These are phyloP conservation scores for Furcifer pardalis DNA, from an alignment of 2,797 vertebrate species.

Conservation along the genomic window DNA sequence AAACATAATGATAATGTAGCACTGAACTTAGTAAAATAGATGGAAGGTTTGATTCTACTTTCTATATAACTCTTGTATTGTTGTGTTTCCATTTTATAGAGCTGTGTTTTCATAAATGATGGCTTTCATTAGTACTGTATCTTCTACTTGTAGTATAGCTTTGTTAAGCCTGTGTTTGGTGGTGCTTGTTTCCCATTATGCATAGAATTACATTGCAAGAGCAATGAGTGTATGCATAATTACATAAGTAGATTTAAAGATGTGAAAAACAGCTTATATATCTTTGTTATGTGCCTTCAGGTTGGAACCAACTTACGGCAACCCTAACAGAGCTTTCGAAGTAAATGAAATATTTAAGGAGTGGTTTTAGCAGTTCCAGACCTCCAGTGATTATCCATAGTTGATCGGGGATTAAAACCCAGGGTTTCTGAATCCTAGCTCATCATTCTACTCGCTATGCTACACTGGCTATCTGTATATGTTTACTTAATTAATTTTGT, in stretches of 20 bases:
- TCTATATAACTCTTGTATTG: background rate
- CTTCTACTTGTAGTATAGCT: background rate
- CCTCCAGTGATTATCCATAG: too few relatives aligned
- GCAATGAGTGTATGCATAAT: background rate
- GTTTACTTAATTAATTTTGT: conserved; percentile 3
- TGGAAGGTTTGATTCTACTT: background rate
- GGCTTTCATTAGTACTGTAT: background rate
- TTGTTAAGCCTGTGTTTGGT: background rate
- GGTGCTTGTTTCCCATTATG: background rate
- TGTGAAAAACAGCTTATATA: background rate
- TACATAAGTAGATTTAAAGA: background rate
- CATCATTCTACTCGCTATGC: too few relatives aligned
- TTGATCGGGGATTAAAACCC: too few relatives aligned
- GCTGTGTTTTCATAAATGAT: background rate
- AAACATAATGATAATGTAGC: background rate
- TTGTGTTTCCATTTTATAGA: background rate
- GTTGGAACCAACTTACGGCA: too few relatives aligned
- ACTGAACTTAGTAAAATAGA: background rate
- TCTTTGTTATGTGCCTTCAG: too few relatives aligned
- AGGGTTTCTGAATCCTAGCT: too few relatives aligned
- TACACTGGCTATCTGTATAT: too few relatives aligned
- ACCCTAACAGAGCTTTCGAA: too few relatives aligned
- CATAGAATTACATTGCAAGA: background rate
- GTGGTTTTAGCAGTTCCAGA: too few relatives aligned
- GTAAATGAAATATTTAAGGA: too few relatives aligned